Evolutionary conservation across 1,140 invertebrate species (phyloP).

Genomic region (Dryas iulia): DNA sequence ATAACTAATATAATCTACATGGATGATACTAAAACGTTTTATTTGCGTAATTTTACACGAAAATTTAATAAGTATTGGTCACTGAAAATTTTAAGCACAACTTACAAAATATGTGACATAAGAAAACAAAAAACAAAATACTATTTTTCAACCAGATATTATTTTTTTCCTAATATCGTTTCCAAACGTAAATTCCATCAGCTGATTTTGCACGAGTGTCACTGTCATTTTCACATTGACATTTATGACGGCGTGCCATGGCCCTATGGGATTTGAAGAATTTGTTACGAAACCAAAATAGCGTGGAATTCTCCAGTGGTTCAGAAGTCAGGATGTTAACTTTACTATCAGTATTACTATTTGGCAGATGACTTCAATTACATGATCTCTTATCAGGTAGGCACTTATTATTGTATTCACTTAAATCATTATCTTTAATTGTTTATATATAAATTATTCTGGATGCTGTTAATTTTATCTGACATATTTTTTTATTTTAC

Average conservation of each 20-base stretch:
- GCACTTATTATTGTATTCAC: neutral
- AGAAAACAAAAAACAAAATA: neutral
- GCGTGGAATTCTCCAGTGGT: constrained; percentile 22
- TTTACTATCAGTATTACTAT: constrained; percentile 8
- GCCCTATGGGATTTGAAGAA: constrained; percentile 9
- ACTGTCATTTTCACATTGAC: constrained; percentile 25
- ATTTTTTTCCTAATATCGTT: neutral
- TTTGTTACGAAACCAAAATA: constrained; percentile 37
- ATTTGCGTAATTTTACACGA: neutral
- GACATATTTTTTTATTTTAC: neutral
- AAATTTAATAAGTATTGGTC: neutral
- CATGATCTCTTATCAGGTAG: neutral
- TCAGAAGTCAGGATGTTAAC: constrained; percentile 25
- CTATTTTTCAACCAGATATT: neutral
- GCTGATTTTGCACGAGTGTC: constrained; percentile 17
- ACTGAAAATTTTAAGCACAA: neutral
- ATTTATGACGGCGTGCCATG: constrained; percentile 6
- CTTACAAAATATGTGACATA: neutral
- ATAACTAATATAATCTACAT: constrained; percentile 8
- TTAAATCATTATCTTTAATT: neutral
- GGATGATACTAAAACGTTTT: neutral
- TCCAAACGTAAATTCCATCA: constrained; percentile 4
- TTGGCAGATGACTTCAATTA: constrained; percentile 15
- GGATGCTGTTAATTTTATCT: neutral
- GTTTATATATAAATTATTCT: constrained; percentile 1